Evolutionary conservation across 2,888 invertebrate species (phyloP).

Genomic region (Pyrrhia umbra): DNA sequence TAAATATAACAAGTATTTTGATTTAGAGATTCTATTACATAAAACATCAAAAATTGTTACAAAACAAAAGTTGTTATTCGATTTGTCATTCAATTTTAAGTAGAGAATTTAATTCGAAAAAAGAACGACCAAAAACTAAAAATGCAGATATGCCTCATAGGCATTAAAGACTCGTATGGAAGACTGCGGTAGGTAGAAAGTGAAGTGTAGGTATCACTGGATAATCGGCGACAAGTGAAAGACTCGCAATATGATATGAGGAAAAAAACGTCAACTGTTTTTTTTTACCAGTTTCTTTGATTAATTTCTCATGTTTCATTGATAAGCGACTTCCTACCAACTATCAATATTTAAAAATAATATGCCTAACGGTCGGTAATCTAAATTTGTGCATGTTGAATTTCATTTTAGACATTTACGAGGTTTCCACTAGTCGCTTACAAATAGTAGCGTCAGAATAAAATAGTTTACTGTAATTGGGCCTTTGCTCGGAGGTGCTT

Average conservation of each 20-base stretch:
- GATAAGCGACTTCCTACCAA: no score
- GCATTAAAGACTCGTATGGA: neutral
- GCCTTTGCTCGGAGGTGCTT: conserved; percentile 77
- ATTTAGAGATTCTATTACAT: conserved; percentile 28
- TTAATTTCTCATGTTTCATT: no score
- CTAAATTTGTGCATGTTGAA: no score
- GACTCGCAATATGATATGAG: neutral
- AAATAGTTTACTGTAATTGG: conserved; percentile 61
- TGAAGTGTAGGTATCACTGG: neutral
- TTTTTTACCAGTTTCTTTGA: no score
- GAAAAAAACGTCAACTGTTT: neutral
- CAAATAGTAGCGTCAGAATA: conserved; percentile 4
- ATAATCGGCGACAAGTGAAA: neutral
- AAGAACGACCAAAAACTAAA: conserved; percentile 15
- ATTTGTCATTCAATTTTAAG: neutral
- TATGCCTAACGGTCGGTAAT: no score
- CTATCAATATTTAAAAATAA: no score
- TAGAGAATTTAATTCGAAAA: conserved; percentile 2
- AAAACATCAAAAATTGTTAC: neutral
- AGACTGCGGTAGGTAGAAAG: neutral
- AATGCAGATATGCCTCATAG: conserved; percentile 6
- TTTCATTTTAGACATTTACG: no score
- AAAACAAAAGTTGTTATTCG: neutral
- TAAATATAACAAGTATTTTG: conserved; percentile 24
- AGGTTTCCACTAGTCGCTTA: neutral